A percentile compares a stretch with the other conserved stretches of the same genome.
Conservation (phyloP, 2,797 vertebrate genomes). For the Onychomys torridus region DNA sequence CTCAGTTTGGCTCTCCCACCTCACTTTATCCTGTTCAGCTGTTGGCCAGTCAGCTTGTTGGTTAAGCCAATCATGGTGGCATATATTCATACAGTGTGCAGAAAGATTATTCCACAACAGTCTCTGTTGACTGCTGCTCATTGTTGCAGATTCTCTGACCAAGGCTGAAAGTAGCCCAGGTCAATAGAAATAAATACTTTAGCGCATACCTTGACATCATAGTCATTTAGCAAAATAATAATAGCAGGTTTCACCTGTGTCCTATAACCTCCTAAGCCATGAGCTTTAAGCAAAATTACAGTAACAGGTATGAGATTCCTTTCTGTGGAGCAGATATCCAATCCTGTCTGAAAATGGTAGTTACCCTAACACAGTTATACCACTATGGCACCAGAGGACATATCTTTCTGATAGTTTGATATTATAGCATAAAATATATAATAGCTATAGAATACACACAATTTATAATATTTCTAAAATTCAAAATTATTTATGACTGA, state of each 20-base stretch:
- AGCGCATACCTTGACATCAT: neutral
- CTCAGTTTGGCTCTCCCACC: too few species aligned
- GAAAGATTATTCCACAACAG: too few species aligned
- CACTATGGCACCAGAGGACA: neutral
- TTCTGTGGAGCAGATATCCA: neutral
- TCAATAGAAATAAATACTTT: neutral
- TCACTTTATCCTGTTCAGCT: too few species aligned
- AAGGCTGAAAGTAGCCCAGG: neutral
- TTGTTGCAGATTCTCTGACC: neutral
- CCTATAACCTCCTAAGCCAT: neutral
- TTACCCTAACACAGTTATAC: neutral
- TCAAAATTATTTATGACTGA: neutral
- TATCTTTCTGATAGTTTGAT: neutral
- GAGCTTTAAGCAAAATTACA: neutral
- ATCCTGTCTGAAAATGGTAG: neutral
- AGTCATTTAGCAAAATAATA: neutral
- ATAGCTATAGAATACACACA: neutral
- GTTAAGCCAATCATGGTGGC: too few species aligned
- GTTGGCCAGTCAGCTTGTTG: too few species aligned
- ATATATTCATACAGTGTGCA: too few species aligned
- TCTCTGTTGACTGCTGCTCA: neutral
- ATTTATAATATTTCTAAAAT: conserved; percentile 36
- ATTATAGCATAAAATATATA: neutral
- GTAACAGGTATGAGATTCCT: neutral
- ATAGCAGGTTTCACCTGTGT: neutral